Evolutionary conservation across 92 coral and sea anemone species (phyloP).

Genomic region (Blastomussa wellsi): DNA sequence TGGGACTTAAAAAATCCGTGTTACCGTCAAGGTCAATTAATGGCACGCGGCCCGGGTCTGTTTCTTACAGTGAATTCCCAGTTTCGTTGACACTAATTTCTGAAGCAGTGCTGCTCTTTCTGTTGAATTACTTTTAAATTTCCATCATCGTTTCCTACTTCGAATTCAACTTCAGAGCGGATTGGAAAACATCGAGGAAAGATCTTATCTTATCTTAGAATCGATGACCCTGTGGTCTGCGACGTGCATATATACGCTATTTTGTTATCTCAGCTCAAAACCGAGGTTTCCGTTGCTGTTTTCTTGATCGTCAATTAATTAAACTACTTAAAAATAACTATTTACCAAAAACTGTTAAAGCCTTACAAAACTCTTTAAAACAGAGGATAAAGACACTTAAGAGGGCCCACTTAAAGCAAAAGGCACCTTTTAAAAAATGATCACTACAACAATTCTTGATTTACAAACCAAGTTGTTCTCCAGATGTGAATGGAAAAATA

Average conservation of each 20-base stretch:
- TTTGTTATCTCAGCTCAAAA: background rate
- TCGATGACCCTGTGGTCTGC: constrained; percentile 8
- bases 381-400: background rate
- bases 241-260: background rate
- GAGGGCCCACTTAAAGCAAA: background rate
- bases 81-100: too few relatives aligned
- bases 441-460: background rate
- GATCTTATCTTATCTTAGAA: constrained; percentile 14
- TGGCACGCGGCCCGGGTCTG: background rate
- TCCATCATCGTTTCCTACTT: background rate
- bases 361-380: background rate
- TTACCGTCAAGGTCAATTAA: background rate
- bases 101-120: background rate
- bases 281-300: constrained; percentile 16
- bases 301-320: background rate
- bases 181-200: constrained; percentile 30
- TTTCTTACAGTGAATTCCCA: background rate
- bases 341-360: background rate
- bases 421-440: background rate
- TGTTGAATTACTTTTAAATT: background rate
- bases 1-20: background rate
- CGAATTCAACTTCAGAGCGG: background rate
- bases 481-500: background rate
- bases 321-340: background rate
- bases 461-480: background rate